A percentile compares a stretch with the other conserved stretches of the same genome.
phyloP scores from a whole-genome alignment of 2,888 invertebrate genomes.

The Tipula vernalis region DNA sequence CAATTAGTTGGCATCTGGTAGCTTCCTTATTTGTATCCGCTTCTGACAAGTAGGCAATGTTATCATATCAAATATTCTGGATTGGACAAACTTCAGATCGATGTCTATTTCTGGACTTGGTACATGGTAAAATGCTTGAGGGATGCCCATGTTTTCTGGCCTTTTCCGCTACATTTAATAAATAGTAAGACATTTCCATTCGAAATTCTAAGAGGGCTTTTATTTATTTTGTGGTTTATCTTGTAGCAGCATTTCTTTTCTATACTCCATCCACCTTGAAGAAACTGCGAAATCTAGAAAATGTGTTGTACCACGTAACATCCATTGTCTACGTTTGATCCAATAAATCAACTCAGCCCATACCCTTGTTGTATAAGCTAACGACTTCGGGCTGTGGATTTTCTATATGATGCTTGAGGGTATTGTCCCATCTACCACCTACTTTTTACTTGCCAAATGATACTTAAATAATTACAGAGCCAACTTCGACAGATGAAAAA shows the following conservation, averaged over 20 bases:
- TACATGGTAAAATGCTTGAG: background rate
- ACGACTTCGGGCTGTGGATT: background rate
- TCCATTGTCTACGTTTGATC: background rate
- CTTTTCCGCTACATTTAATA: background rate
- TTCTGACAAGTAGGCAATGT: background rate
- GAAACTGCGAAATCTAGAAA: too few species aligned
- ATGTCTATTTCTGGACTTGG: background rate
- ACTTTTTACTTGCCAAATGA: too few species aligned
- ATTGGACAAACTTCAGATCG: background rate
- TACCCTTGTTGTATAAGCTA: background rate
- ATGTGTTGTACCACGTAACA: background rate
- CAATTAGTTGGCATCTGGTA: background rate
- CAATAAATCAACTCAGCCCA: background rate
- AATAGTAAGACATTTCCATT: background rate
- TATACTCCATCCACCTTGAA: background rate
- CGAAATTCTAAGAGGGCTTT: background rate
- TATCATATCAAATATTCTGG: too few species aligned
- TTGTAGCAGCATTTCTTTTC: too few species aligned
- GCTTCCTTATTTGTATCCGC: background rate
- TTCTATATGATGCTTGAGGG: background rate
- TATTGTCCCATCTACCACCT: too few species aligned
- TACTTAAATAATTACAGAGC: too few species aligned
- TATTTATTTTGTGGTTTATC: too few species aligned
- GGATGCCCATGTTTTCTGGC: background rate
- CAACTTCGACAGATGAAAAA: too few species aligned